These are phyloP conservation scores for Dimorphilus gyrociliatus DNA, from an alignment of 2,888 invertebrate species.

Conservation along the genomic window DNA sequence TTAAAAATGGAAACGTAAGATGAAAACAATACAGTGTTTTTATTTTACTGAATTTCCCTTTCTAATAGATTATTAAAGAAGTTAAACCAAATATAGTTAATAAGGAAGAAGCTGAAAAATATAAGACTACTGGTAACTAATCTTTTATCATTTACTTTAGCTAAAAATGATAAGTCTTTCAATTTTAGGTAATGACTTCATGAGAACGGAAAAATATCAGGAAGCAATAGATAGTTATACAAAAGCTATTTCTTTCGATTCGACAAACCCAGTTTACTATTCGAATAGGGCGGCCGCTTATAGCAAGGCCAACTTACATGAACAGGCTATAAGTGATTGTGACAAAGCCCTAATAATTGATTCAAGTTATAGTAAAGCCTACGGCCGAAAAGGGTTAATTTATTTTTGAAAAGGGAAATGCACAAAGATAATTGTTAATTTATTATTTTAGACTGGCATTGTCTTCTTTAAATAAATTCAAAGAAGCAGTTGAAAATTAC, in stretches of 20 bases:
- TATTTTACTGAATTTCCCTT: constrained; percentile 8
- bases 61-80: constrained; percentile 15
- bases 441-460: constrained; percentile 50
- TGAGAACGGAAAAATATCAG: constrained; percentile 56
- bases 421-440: neutral
- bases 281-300: constrained; percentile 90
- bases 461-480: constrained; percentile 61
- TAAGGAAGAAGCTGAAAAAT: constrained; percentile 53
- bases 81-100: constrained; percentile 32
- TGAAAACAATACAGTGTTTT: constrained; percentile 1
- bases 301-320: constrained; percentile 68
- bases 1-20: no score
- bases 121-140: constrained; percentile 67
- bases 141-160: neutral
- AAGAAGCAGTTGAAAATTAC: constrained; percentile 69
- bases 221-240: constrained; percentile 72
- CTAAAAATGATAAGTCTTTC: neutral
- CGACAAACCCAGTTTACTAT: constrained; percentile 78
- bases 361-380: constrained; percentile 81
- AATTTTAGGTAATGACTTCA: constrained; percentile 43
- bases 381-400: constrained; percentile 62
- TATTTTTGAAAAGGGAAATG: neutral
- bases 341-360: constrained; percentile 71
- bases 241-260: constrained; percentile 71
- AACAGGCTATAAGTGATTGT: constrained; percentile 73